Base-by-base conservation (phyloP, 1,140 invertebrate species). In the Sitobion miscanthi region DNA sequence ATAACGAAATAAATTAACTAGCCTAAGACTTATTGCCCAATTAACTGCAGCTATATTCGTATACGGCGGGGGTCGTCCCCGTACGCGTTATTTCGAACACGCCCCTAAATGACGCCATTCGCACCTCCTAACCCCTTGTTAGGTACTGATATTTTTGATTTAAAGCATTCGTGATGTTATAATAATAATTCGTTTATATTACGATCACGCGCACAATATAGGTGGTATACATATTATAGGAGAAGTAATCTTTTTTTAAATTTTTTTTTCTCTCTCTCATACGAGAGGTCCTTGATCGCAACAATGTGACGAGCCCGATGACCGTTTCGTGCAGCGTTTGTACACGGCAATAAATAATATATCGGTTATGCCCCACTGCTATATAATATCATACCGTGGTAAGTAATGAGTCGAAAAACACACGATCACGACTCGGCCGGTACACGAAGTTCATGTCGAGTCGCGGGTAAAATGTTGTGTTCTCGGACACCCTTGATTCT, bases 371-470 rank as follows among this genome's bases (percentile, higher is more conserved):
- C 35, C 89, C 54, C 54, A 90, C 52, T 25, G 6, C 47, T 25
- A n/a, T 35, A 35, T 69, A 11, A 83, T 83, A 83, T 83, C 21
- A 42, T 45, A 30, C 49, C 49, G 25, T 86, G 11, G n/a, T 88
- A 87, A 85, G 49, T 85, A 86, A 93, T 38, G 91, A 93, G 91
- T 93, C 91, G 91, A 93, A 93, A 93, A 93, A 85, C 49, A 85
- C 91, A 93, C 91, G 91, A 93, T 93, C 91, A 93, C 91, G 91
- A 93, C 91, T 93, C 35, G 11, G 91, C 30, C 47, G 9, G n/a
- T 77, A 92, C 91, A 86, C 91, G 91, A 93, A 93, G 91, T 93
- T 93, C 91, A 93, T 93, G 91, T 93, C 91, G 91, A 38, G 69
- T 91, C 62, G 90, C 62, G 90, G 49, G 90, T 83, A 91, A 91